Base-by-base conservation (phyloP, 2,888 invertebrate species). In the Yponomeuta cagnagella region DNA sequence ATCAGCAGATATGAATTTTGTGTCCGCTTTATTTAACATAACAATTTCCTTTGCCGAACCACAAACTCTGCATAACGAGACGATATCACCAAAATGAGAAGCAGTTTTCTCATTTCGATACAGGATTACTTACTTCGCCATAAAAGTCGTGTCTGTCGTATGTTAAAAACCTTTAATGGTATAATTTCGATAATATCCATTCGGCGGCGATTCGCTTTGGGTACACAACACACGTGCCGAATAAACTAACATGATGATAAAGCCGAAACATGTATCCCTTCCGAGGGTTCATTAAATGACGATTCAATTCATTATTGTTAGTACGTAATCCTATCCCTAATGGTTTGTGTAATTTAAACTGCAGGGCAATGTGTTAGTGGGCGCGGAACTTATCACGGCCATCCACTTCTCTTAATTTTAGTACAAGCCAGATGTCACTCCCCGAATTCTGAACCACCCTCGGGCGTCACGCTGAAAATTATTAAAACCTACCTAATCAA, bases 271-370 rank as follows among this genome's bases (percentile, higher is more conserved):
- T 31, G 10, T 15, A 15, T 12, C 15, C 4, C 12, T 58, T 58
- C 1, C 12, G 15, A 58, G 15, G 52, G 52, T 58, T 15, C 52
- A 58, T 15, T 12, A 58, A 15, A 58, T 15, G 52, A 58, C 52
- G 52, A 15, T 58, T 58, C 12, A 58, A 58, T 58, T 31, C 15
- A 30, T 68, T 48, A 64, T 64, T 64, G 30, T 64, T 64, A 3
- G 30, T 64, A n/a, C 23, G 2, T 63, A 23, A 31, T 10, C 10
- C 48, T 2, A 58, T 69, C 12, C 33, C 81, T 88, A 87, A 88
- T 87, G 82, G 80, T 83, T 70, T 81, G 74, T 87, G 85, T 84
- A 87, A 85, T 89, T 87, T 85, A 87, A 89, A 84, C 82, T 80
- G 81, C 77, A 77, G 85, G 85, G 88, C 88, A 85, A 84, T 83